phyloP scores from a whole-genome alignment of 2,797 vertebrate genomes.

The Darevskia mixta region DNA sequence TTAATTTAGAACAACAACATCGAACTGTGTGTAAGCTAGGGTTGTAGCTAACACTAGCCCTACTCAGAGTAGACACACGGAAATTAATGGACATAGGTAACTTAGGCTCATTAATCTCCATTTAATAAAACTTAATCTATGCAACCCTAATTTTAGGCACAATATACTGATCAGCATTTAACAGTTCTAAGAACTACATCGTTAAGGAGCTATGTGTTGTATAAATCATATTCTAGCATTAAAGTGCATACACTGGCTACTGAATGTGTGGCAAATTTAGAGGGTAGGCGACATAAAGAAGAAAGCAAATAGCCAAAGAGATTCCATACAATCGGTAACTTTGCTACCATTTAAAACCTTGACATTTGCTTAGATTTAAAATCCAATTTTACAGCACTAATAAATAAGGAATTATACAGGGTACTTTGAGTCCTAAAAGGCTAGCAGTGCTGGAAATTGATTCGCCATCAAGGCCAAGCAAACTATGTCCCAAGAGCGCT shows the following conservation, averaged over 20 bases:
- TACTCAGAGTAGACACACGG: no score
- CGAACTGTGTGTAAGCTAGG: not conserved
- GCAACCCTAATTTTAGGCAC: constrained; percentile 23
- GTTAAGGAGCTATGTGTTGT: constrained; percentile 54
- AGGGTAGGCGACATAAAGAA: constrained; percentile 31
- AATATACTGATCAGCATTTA: constrained; percentile 42
- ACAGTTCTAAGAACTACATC: constrained; percentile 53
- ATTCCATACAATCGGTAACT: constrained; percentile 46
- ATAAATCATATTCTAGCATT: constrained; percentile 42
- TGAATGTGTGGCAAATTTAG: constrained; percentile 27
- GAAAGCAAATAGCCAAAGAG: constrained; percentile 35
- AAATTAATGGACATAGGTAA: no score
- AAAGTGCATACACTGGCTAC: constrained; percentile 32
- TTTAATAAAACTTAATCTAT: not conserved
- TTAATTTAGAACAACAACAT: constrained; percentile 25
- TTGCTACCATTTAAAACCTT: constrained; percentile 64
- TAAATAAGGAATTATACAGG: constrained; percentile 65
- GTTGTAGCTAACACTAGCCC: no score
- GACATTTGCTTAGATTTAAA: constrained; percentile 69
- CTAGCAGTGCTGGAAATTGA: constrained; percentile 65
- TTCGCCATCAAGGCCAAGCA: constrained; percentile 59
- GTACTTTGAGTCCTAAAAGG: constrained; percentile 51
- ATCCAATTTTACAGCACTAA: constrained; percentile 55
- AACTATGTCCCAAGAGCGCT: constrained; percentile 12
- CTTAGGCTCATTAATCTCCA: no score